A percentile compares a stretch with the other conserved stretches of the same genome.
Evolutionary conservation across 1,140 invertebrate species (phyloP).

Genomic region (Anthonomus grandis): DNA sequence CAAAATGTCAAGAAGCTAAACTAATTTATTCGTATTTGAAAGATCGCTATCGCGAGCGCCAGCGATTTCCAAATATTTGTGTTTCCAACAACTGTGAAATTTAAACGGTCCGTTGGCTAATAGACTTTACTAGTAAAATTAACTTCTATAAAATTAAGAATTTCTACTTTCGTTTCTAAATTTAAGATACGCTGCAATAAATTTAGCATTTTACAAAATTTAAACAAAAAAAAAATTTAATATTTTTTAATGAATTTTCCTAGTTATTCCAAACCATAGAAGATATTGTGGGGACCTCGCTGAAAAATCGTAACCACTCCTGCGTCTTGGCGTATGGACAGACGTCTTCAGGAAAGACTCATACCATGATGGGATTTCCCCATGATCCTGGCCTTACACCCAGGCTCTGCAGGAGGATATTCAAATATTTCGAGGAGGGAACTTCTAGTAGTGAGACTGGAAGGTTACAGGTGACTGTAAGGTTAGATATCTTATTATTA

Average conservation of each 20-base stretch:
- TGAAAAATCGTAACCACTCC: constrained; percentile 58
- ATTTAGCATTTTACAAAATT: no score
- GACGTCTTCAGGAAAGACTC: constrained; percentile 75
- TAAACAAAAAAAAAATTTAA: not conserved
- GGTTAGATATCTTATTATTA: constrained; percentile 26
- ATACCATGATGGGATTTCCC: constrained; percentile 69
- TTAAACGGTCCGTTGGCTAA: no score
- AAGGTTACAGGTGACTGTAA: constrained; percentile 35
- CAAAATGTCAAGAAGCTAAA: no score
- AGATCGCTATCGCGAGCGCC: no score
- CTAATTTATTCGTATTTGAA: no score
- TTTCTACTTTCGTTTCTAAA: no score
- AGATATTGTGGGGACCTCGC: constrained; percentile 57
- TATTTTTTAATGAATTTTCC: constrained; percentile 22
- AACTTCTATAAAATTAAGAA: no score
- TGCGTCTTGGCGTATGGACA: constrained; percentile 77
- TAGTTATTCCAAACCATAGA: constrained; percentile 68
- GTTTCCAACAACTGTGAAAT: no score
- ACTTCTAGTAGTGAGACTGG: constrained; percentile 33
- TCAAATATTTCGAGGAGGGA: constrained; percentile 41
- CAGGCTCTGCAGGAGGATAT: constrained; percentile 47
- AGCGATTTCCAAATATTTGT: no score
- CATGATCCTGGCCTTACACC: constrained; percentile 57
- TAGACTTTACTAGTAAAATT: no score
- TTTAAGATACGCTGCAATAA: no score